These are phyloP conservation scores for Hemibagrus wyckioides DNA, from an alignment of 2,113 vertebrate genomes.

Conservation along the genomic window DNA sequence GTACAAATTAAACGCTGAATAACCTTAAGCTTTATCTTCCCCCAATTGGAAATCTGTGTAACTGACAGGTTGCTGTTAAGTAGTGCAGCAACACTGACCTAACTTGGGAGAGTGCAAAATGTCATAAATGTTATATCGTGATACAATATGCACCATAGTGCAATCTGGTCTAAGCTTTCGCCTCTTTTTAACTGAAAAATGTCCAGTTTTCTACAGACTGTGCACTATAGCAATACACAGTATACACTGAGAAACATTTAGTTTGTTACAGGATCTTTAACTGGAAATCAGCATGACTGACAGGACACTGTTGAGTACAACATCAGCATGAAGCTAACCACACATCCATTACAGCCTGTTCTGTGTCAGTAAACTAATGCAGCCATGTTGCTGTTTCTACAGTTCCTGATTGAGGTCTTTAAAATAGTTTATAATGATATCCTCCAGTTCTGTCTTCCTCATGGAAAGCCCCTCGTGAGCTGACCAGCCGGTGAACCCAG, in stretches of 20 bases:
- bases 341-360: not conserved
- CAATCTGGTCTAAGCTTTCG: not conserved
- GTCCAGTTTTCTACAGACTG: not conserved
- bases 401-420: constrained; percentile 40
- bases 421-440: constrained; percentile 46
- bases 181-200: not conserved
- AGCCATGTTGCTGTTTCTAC: not conserved
- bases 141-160: not conserved
- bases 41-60: not conserved
- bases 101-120: not conserved
- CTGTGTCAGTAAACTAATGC: constrained; percentile 15
- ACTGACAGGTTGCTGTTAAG: not conserved
- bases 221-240: not conserved
- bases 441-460: constrained; percentile 38
- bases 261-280: not conserved
- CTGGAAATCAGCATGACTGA: not conserved
- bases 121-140: not conserved
- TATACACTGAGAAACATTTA: not conserved
- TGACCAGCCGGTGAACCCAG: constrained; percentile 69
- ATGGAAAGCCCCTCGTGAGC: constrained; percentile 57
- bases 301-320: not conserved
- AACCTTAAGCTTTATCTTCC: not conserved
- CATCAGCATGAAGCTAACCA: constrained; percentile 12
- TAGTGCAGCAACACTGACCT: not conserved
- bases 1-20: not conserved